These are phyloP conservation scores for Lepus oiostolus DNA, from an alignment of 2,797 vertebrate species.

Conservation along the genomic window DNA sequence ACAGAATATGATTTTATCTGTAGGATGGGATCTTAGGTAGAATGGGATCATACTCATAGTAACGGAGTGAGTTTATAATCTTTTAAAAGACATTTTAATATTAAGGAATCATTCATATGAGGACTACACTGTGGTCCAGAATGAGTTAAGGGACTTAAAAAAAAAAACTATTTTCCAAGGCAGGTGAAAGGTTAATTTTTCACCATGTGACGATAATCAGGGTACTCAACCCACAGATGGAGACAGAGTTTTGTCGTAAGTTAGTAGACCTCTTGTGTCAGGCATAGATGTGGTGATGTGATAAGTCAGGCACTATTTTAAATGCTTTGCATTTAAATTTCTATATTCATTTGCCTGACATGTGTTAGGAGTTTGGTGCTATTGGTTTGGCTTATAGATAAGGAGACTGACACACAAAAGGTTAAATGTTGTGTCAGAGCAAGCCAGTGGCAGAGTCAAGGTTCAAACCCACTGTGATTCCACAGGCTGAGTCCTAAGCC, in stretches of 20 bases:
- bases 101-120: neutral
- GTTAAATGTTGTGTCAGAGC: neutral
- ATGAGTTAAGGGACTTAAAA: slow-evolving; percentile 28
- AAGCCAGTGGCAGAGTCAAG: neutral
- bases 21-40: neutral
- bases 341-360: neutral
- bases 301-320: neutral
- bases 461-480: neutral
- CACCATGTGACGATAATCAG: neutral
- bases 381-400: neutral
- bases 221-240: neutral
- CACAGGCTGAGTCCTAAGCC: neutral
- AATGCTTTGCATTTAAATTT: neutral
- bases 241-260: slow-evolving; percentile 1
- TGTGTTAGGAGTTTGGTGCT: neutral
- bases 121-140: neutral
- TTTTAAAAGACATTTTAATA: slow-evolving; percentile 25
- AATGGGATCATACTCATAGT: neutral
- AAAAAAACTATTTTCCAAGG: neutral
- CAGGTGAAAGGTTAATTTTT: slow-evolving; percentile 52
- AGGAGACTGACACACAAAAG: neutral
- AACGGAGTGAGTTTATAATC: neutral
- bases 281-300: neutral
- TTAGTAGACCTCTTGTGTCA: neutral
- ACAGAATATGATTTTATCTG: neutral